A percentile compares a stretch with the other conserved stretches of the same genome.
These are phyloP conservation scores for Acanthochromis polyacanthus DNA, from an alignment of 2,113 vertebrate species.

Conservation along the genomic window DNA sequence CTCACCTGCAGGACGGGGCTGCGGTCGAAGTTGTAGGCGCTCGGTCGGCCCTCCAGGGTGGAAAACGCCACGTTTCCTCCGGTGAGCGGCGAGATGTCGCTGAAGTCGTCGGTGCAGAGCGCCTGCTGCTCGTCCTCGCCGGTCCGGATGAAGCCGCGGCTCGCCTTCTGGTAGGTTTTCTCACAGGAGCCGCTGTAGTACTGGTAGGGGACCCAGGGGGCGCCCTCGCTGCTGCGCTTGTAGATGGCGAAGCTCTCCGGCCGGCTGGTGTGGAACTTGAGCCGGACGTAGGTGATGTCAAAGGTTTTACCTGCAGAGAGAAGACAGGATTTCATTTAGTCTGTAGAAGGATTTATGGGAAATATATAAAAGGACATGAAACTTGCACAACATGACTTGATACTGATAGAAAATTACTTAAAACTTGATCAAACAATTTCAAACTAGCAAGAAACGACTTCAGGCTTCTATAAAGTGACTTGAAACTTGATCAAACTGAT, in stretches of 20 bases:
- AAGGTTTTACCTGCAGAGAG: slow-evolving; percentile 91
- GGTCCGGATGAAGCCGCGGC: slow-evolving; percentile 91
- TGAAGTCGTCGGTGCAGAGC: slow-evolving; percentile 97
- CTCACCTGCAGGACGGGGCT: slow-evolving; percentile 95
- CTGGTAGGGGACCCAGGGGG: slow-evolving; percentile 95
- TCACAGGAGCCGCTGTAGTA: slow-evolving; percentile 98
- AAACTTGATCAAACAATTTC: no score
- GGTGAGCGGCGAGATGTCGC: slow-evolving; percentile 97
- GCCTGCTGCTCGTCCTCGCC: slow-evolving; percentile 96
- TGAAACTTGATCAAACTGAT: no score
- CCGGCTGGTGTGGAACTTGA: slow-evolving; percentile 98
- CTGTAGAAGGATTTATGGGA: no score
- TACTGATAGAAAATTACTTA: no score
- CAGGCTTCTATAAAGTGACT: no score
- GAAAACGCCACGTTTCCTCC: slow-evolving; percentile 98
- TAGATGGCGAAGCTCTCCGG: slow-evolving; percentile 98
- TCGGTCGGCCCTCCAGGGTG: slow-evolving; percentile 94
- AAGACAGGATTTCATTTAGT: background rate
- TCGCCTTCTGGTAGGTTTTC: slow-evolving; percentile 91
- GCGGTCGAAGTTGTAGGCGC: slow-evolving; percentile 97
- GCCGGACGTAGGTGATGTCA: slow-evolving; percentile 96
- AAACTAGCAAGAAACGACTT: no score
- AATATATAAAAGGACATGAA: no score
- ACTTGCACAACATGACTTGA: no score
- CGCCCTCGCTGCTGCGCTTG: slow-evolving; percentile 90